Base-by-base conservation (phyloP, 2,888 invertebrate genomes). In the Coecobrya sp. region DNA sequence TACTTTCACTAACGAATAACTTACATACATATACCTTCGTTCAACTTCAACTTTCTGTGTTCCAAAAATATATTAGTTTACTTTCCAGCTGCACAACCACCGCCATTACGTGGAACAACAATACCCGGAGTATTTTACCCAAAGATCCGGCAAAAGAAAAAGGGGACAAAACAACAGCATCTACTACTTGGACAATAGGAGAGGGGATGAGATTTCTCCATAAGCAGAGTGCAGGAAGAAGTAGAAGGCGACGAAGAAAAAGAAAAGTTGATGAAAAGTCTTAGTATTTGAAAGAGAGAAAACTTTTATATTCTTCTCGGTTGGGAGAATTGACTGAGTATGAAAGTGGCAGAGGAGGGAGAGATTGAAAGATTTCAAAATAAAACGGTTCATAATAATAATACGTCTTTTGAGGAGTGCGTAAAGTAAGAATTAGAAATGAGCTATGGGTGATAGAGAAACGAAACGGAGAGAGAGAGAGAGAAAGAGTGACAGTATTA, bases 191-290 rank as follows among this genome's bases (percentile, higher is more conserved):
- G 36, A 86, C 81, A 89, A 90, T 49, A 19, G 88, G 0, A 45
- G 62, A 16, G 62, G 86, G 85, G 86, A 27, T 65, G 76, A 85
- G 62, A 68, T 79, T 91, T 59, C 68, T 22, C 42, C 16, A 52
- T 45, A 62, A 45, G 55, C n/a, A 85, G 73, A 79, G 86, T 79
- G 62, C 85, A 90, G 85, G 89, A 90, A 86, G 84, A 73, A 79
- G 55, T 52, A 13, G 73, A 36, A 55, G 65, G 27, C 16, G 25
- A 19, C 8, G 65, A 85, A 30, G 79, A 79, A 25, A 90, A 79
- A 36, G 42, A 65, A 90, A 91, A 91, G 91, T 91, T 91, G 91
- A 91, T 91, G 91, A 91, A 91, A 82, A 91, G 86, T 91, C 86
- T 91, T 79, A 25, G 42, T 30, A 70, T 84, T 86, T 86, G 86